These are phyloP conservation scores for Nyctibius bracteatus DNA, from an alignment of 2,113 vertebrate species.

Conservation along the genomic window DNA sequence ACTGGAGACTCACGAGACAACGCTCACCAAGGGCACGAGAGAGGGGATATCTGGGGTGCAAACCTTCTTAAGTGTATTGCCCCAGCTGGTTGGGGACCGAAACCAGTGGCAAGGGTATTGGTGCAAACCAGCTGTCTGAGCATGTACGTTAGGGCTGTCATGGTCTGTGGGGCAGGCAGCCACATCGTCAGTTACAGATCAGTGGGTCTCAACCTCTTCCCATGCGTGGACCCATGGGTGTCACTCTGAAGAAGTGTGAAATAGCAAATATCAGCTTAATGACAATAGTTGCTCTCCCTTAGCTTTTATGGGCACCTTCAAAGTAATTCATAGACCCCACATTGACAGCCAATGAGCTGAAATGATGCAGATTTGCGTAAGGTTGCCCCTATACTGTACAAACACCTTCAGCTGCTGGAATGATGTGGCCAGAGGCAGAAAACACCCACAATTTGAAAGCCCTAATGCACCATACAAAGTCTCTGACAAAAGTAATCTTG, in stretches of 20 bases:
- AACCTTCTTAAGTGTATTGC: background rate
- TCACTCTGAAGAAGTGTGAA: background rate
- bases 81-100: background rate
- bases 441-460: background rate
- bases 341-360: background rate
- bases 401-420: background rate
- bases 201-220: background rate
- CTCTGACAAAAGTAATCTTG: background rate
- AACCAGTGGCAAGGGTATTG: background rate
- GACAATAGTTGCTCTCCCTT: background rate
- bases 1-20: background rate
- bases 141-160: accelerated
- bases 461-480: background rate
- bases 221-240: background rate
- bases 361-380: background rate
- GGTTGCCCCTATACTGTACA: background rate
- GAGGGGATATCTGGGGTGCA: background rate
- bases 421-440: background rate
- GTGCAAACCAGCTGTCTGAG: background rate
- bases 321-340: background rate
- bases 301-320: background rate
- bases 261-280: background rate
- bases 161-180: background rate
- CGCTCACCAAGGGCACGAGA: background rate
- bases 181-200: background rate